These are phyloP conservation scores for Lichenostomus cassidix DNA, from an alignment of 2,113 vertebrate species.

Conservation along the genomic window DNA sequence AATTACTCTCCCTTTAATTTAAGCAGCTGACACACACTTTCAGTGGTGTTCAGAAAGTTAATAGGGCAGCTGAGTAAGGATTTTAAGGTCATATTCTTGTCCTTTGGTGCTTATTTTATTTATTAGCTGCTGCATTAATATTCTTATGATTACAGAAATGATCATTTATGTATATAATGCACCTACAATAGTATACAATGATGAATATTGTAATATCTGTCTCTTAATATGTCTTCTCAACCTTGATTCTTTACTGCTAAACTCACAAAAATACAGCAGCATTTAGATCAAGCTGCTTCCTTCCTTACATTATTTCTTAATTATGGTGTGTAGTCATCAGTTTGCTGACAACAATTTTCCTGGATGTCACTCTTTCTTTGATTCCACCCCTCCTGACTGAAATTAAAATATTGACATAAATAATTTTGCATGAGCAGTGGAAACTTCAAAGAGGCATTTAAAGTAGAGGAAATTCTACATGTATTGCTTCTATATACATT, in stretches of 20 bases:
- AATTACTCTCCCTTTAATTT: conserved; percentile 75
- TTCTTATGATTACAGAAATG: conserved; percentile 43
- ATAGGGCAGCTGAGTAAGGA: conserved; percentile 71
- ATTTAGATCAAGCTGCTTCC: conserved; percentile 39
- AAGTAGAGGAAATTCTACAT: conserved; percentile 43
- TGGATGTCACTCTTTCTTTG: conserved; percentile 70
- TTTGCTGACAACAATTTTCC: conserved; percentile 74
- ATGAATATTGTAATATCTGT: background rate
- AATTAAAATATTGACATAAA: conserved; percentile 81
- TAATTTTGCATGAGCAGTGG: conserved; percentile 68
- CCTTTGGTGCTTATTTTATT: conserved; percentile 62
- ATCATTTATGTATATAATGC: conserved; percentile 28
- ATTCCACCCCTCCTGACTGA: conserved; percentile 59
- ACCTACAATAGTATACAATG: conserved; percentile 10
- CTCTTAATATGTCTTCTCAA: background rate
- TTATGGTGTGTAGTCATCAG: conserved; percentile 62
- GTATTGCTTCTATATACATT: background rate
- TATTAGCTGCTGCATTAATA: conserved; percentile 50
- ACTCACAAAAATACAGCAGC: background rate
- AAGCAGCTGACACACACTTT: conserved; percentile 69
- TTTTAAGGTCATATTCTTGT: conserved; percentile 67
- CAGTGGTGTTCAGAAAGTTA: conserved; percentile 72
- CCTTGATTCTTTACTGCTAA: background rate
- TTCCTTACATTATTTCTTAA: conserved; percentile 66
- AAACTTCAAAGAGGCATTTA: conserved; percentile 60